phyloP scores from a whole-genome alignment of 1,140 invertebrate species.

The Nylanderia fulva region DNA sequence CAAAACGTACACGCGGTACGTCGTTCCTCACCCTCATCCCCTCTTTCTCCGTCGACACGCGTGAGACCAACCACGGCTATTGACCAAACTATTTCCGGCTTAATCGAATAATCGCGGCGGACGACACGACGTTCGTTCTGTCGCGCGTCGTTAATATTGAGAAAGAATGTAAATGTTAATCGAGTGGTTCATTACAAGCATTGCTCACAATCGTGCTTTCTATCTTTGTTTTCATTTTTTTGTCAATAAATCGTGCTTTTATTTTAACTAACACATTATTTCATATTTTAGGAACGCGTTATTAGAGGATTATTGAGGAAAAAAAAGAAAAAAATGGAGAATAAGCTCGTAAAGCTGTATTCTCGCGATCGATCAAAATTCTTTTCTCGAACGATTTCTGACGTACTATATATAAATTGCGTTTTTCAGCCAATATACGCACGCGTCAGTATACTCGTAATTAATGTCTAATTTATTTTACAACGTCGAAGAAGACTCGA shows the following conservation, averaged over 20 bases:
- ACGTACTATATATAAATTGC: not conserved
- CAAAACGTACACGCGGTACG: conserved; percentile 61
- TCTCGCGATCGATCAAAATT: not conserved
- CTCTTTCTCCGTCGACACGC: not conserved
- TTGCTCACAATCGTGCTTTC: not conserved
- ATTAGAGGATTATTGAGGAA: no score
- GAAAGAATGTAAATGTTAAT: conserved; percentile 9
- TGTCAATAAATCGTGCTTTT: no score
- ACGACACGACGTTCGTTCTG: conserved; percentile 14
- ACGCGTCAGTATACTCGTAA: no score
- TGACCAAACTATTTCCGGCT: conserved; percentile 48
- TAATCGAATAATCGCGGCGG: conserved; percentile 25
- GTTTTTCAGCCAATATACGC: no score
- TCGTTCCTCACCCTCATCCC: not conserved
- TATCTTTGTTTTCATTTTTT: not conserved
- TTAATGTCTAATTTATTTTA: conserved; percentile 2
- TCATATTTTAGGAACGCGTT: no score
- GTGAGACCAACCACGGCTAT: conserved; percentile 39
- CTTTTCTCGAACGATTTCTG: not conserved
- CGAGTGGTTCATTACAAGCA: not conserved
- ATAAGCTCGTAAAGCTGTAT: conserved; percentile 41
- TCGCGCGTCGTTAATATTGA: conserved; percentile 40
- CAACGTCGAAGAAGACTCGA: not conserved
- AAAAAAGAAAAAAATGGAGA: no score
- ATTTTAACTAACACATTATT: no score